A percentile compares a stretch with the other conserved stretches of the same genome.
These are phyloP conservation scores for Leptopilina drosophilae DNA, from an alignment of 2,888 invertebrate species.

Conservation along the genomic window DNA sequence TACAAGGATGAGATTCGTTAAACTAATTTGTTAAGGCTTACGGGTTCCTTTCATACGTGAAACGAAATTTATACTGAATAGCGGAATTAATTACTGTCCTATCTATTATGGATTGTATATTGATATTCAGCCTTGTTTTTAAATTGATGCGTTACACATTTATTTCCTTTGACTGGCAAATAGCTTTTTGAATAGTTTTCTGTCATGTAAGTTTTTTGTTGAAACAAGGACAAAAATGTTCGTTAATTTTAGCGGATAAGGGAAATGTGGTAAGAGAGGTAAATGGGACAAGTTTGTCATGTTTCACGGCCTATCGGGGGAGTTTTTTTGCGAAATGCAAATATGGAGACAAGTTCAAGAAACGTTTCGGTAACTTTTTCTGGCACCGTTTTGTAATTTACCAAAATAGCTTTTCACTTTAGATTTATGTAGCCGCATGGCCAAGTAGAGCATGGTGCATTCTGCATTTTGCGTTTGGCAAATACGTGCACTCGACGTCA, in stretches of 20 bases:
- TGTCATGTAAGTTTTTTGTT: no score
- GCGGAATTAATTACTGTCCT: no score
- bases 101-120: no score
- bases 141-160: no score
- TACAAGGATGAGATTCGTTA: constrained; percentile 3
- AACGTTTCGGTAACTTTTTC: constrained; percentile 10
- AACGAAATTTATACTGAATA: not conserved
- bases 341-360: constrained; percentile 10
- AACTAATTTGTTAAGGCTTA: constrained; percentile 13
- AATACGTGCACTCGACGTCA: not conserved
- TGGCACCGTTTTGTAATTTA: constrained; percentile 26
- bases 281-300: not conserved
- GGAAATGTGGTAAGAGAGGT: not conserved
- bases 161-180: no score
- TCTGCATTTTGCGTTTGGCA: constrained; percentile 22
- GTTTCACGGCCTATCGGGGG: not conserved
- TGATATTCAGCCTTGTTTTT: no score
- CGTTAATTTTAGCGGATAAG: no score
- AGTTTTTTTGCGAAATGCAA: not conserved
- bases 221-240: no score
- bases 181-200: no score
- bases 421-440: constrained; percentile 21
- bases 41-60: not conserved
- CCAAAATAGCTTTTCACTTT: constrained; percentile 18
- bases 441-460: constrained; percentile 25